Base-by-base conservation (phyloP, 2,113 vertebrate genomes). In the Solea solea region DNA sequence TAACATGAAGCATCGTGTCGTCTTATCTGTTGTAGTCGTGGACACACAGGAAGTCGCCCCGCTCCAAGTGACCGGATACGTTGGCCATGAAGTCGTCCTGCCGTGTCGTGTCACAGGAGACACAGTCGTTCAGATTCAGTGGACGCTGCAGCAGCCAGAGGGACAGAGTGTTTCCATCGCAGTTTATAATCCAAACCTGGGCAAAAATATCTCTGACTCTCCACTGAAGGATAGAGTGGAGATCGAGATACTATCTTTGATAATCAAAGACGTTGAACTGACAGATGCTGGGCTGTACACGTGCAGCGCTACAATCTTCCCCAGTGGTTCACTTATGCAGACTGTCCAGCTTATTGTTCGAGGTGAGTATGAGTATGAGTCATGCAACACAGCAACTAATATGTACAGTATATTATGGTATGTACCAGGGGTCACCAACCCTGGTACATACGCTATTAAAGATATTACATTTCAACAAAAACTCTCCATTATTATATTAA, bases 331-430 rank as follows among this genome's bases (percentile, higher is more conserved):
- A 8, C 63, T 85, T 11, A 48, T 72, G 0, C 83, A 64, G 28
- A 71, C 46, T 39, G 93, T 90, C 39, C 69, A 46, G 7, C 87
- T 95, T 53, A 8, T 67, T 2, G 74, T 92, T 61, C 46, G 68
- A 44, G 91, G 94, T 95, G 72, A 94, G 89, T 45, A n/a, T 53
- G n/a, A n/a, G n/a, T n/a, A n/a, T n/a, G n/a, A n/a, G 5, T 34
- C 21, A 9, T 44, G 28, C 4, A 34, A 53, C 34, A 6, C 34
- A 3, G 34, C 34, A 34, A 34, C 3, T 34, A 34, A 34, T 34
- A 34, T 34, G 34, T 34, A 34, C 5, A 34, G 5, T 34, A 6
- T 34, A 34, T 6, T 34, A 6, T 34, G 5, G 34, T 34, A 34
- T 34, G 5, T 34, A 34, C 34, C 3, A 21, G 21, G 21, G 21